A percentile compares a stretch with the other conserved stretches of the same genome.
phyloP scores from a whole-genome alignment of 2,113 vertebrate species.

The Ranitomeya imitator region DNA sequence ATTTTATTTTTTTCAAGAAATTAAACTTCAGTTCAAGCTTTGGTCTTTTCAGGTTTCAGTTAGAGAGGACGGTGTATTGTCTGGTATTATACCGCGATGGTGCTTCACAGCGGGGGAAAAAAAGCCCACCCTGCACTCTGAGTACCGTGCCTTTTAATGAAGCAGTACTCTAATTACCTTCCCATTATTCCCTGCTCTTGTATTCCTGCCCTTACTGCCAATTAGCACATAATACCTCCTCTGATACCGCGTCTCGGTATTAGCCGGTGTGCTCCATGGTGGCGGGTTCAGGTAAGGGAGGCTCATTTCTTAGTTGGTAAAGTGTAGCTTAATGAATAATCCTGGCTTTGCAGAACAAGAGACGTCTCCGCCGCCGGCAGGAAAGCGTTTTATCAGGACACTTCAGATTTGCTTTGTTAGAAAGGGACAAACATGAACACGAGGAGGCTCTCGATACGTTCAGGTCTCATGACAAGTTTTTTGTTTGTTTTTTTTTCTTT shows the following conservation, averaged over 20 bases:
- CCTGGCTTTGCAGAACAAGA: neutral
- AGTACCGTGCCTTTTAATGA: slow-evolving; percentile 31
- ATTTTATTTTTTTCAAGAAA: neutral
- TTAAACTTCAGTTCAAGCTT: neutral
- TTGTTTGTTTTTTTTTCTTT: no score
- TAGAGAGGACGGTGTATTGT: slow-evolving; percentile 1
- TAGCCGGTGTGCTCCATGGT: neutral
- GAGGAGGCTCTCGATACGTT: no score
- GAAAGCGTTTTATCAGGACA: neutral
- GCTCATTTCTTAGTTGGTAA: neutral
- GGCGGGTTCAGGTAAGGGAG: neutral
- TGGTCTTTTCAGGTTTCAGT: neutral
- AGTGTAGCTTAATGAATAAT: neutral
- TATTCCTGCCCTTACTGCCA: slow-evolving; percentile 33
- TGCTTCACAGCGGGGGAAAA: slow-evolving; percentile 4
- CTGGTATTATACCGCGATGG: neutral
- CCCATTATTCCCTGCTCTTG: slow-evolving; percentile 4
- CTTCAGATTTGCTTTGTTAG: neutral
- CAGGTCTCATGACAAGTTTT: no score
- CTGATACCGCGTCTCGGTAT: neutral
- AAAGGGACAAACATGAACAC: neutral
- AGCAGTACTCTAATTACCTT: slow-evolving; percentile 21
- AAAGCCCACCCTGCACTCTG: neutral
- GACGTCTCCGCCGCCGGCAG: neutral
- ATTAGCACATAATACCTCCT: slow-evolving; percentile 9